Base-by-base conservation (phyloP, 2,888 invertebrate species). In the Polia nebulosa region DNA sequence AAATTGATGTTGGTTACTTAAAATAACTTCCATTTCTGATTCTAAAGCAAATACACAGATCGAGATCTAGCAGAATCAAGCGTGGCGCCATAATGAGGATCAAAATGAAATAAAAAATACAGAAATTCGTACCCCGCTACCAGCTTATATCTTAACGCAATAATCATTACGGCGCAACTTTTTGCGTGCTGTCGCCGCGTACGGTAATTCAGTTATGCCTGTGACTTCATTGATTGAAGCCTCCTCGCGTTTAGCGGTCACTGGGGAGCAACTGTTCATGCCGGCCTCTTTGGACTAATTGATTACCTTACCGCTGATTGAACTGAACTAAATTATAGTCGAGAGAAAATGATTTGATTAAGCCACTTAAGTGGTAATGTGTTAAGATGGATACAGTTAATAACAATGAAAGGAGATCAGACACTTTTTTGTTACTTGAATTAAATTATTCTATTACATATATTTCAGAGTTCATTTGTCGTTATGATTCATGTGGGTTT, bases 161-260 rank as follows among this genome's bases (percentile, higher is more conserved):
- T 25, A 32, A 61, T 83, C 78, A 85, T 82, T 83, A 84, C 72
- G 64, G 73, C 80, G 72, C 71, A 83, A 84, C 66, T 87, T 88
- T 89, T 89, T 88, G 80, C 77, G 11, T 64, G 36, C 76, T 65
- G 68, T 76, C 71, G 66, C 81, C 72, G 53, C 73, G 72, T 82
- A 85, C 86, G 84, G 88, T 87, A 87, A 88, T 86, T 87, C 86
- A 87, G 88, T 88, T 88, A 85, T 85, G 85, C 82, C 76, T 65
- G 81, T 83, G 81, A 75, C 82, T 86, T 75, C 85, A 85, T 79
- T 87, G 86, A 88, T 86, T 86, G 84, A 84, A 81, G 83, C 73
- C 75, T 82, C 80, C 47, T 72, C 68, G 72, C 72, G 69, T 73
- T 76, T 69, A 82, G 72, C 80, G 83, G 85, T 85, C 74, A 80